A percentile compares a stretch with the other conserved stretches of the same genome.
Evolutionary conservation across 1,140 invertebrate genomes (phyloP).

Genomic region (Mylabris phalerata): DNA sequence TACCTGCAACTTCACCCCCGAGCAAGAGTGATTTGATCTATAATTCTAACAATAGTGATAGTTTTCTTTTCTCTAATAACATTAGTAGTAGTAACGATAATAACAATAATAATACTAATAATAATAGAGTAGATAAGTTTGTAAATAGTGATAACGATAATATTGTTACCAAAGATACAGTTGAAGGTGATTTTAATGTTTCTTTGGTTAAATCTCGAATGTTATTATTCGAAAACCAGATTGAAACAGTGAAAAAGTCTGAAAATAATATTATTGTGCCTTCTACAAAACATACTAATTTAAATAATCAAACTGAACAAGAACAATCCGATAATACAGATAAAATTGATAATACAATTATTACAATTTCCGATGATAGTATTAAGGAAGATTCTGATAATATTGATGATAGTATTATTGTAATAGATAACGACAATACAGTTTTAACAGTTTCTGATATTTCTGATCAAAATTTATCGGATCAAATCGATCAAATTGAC

Average conservation of each 20-base stretch:
- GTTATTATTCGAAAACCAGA: conserved; percentile 33
- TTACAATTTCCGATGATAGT: conserved; percentile 2
- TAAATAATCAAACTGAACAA: conserved; percentile 3
- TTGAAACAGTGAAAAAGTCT: conserved; percentile 23
- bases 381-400: background rate
- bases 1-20: conserved; percentile 38
- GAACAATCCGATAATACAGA: background rate
- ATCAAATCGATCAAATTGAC: background rate
- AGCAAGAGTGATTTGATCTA: background rate
- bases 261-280: conserved; percentile 29
- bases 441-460: background rate
- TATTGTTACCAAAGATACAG: conserved; percentile 39
- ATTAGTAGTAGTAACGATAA: conserved; percentile 15
- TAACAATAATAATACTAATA: conserved; percentile 27
- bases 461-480: background rate
- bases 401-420: background rate
- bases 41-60: background rate
- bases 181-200: conserved; percentile 15
- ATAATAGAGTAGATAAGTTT: conserved; percentile 15
- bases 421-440: background rate
- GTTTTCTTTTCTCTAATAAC: background rate
- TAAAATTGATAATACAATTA: background rate
- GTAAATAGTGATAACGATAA: conserved; percentile 29
- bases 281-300: background rate
- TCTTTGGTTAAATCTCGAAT: conserved; percentile 33